phyloP scores from a whole-genome alignment of 2,113 vertebrate genomes.

The Sceloporus undulatus region DNA sequence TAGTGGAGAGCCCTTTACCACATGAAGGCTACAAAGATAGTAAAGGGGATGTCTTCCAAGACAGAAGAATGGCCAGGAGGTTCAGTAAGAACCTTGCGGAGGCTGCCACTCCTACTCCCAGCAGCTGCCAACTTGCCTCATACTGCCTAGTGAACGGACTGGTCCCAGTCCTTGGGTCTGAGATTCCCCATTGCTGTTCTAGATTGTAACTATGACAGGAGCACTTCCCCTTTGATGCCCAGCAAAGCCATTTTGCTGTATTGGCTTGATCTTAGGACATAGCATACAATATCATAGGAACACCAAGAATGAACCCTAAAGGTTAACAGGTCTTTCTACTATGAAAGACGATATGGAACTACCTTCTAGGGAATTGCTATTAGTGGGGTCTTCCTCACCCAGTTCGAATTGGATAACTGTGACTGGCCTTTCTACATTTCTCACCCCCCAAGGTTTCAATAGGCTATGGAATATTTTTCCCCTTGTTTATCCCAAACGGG shows the following conservation, averaged over 20 bases:
- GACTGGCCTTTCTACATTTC: neutral
- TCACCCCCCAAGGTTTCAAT: neutral
- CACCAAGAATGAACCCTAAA: neutral
- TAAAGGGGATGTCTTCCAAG: neutral
- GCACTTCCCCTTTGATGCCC: neutral
- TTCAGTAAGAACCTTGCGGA: neutral
- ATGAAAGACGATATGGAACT: neutral
- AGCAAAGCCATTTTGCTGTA: neutral
- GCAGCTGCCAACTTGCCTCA: neutral
- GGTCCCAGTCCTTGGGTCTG: neutral
- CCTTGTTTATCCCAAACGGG: neutral
- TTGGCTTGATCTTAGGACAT: neutral
- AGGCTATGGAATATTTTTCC: neutral
- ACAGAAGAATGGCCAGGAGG: neutral
- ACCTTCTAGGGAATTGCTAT: neutral
- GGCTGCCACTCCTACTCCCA: neutral
- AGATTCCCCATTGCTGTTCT: neutral
- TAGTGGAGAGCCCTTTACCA: neutral
- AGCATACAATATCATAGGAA: neutral
- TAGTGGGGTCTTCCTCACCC: neutral
- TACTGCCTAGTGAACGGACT: neutral
- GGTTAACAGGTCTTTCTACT: neutral
- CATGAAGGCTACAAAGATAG: neutral
- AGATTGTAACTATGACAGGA: neutral
- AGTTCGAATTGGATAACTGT: neutral